Evolutionary conservation across 2,797 vertebrate species (phyloP).

Genomic region (Muraenolepis orangiensis): DNA sequence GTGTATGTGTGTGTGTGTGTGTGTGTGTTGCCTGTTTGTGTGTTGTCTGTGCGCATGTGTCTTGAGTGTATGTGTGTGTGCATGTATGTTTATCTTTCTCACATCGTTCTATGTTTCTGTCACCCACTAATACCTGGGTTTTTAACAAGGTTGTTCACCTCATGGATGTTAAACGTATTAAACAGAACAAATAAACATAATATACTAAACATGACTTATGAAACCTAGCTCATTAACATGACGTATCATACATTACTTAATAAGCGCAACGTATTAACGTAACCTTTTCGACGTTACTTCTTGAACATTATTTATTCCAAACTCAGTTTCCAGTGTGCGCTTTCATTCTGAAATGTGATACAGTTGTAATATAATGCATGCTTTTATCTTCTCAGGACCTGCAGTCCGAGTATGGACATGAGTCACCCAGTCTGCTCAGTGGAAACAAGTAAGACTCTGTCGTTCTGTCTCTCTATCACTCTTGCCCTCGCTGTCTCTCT

Average conservation of each 20-base stretch:
- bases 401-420: slow-evolving; percentile 88
- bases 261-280: background rate
- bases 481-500: background rate
- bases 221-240: background rate
- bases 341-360: background rate
- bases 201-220: background rate
- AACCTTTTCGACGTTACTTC: too few relatives aligned
- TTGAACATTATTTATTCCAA: background rate
- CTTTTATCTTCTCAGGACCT: slow-evolving; percentile 76
- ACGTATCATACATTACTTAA: background rate
- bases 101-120: background rate
- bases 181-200: too few relatives aligned
- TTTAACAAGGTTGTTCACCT: too few relatives aligned
- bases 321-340: background rate
- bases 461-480: background rate
- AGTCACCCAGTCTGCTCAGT: slow-evolving; percentile 84
- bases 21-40: too few relatives aligned
- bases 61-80: background rate
- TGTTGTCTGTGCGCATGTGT: background rate
- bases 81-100: background rate
- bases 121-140: background rate
- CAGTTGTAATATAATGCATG: background rate
- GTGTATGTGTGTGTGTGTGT: too few relatives aligned
- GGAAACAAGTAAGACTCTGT: slow-evolving; percentile 88
- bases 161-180: too few relatives aligned